Base-by-base conservation (phyloP, 1,140 invertebrate genomes). In the Sinonovacula constricta region DNA sequence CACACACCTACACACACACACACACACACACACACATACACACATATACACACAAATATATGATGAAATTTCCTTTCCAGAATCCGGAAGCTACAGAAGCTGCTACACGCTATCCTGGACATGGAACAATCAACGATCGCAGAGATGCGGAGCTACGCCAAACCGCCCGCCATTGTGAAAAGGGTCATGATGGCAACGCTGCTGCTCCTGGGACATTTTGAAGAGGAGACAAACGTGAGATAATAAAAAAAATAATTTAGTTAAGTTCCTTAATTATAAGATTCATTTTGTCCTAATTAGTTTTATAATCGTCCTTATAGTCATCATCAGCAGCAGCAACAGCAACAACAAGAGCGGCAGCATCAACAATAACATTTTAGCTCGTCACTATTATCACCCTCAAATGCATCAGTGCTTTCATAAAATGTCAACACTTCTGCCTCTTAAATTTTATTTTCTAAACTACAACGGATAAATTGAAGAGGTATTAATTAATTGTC, bases 171-270 rank as follows among this genome's bases (percentile, higher is more conserved):
- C 1, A 80, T 80, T 28, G 85, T 89, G 7, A 81, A 87, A 31
- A 81, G 71, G 28, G 85, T 88, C 4, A 85, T 88, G 82, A 87
- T 83, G 80, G 86, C 86, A 0, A 85, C 87, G 2, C 65, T 89
- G 30, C 59, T 89, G 49, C 68, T 89, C 10, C 82, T 89, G 18
- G 88, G 88, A 3, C 81, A 88, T 26, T 86, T 82, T 72, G 83
- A 86, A 53, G 83, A 86, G 15, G 86, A 88, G 63, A 85, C 82
- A 0, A 70, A 82, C 82, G 85, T 86, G n/a, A n/a, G n/a, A n/a
- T n/a, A n/a, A 60, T 39, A 1, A 14, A 57, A 18, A 33, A n/a
- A 33, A 10, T 7, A 63, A 63, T 15, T 24, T 57, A 15, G 12
- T 14, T 10, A 12, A 57, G 12, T 10, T 57, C 14, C 24, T 57